These are phyloP conservation scores for Balaeniceps rex DNA, from an alignment of 2,113 vertebrate genomes.

Conservation along the genomic window DNA sequence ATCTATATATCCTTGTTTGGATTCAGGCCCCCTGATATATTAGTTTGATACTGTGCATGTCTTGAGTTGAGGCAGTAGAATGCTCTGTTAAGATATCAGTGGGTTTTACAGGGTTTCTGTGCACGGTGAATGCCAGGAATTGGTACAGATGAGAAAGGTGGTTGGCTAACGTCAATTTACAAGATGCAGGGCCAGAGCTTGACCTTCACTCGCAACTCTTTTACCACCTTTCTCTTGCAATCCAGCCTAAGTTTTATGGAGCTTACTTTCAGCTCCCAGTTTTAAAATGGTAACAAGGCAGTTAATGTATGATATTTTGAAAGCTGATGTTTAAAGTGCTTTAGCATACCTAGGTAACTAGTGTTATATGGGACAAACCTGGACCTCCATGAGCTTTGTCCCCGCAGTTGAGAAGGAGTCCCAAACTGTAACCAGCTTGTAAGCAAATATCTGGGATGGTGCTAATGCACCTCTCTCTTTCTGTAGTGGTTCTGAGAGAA, in stretches of 20 bases:
- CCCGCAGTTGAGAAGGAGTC: background rate
- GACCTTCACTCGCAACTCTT: background rate
- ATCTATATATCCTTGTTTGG: background rate
- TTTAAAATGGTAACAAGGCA: background rate
- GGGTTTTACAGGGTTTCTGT: background rate
- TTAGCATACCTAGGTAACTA: background rate
- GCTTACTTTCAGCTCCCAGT: background rate
- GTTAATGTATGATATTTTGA: background rate
- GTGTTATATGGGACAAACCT: background rate
- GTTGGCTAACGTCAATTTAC: background rate
- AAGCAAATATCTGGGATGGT: background rate
- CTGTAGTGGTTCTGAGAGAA: background rate
- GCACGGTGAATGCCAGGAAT: background rate
- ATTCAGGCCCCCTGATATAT: background rate
- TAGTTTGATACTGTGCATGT: background rate
- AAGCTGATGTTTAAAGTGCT: background rate
- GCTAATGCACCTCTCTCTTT: background rate
- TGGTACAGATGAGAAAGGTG: background rate
- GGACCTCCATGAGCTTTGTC: background rate
- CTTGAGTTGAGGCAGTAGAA: background rate
- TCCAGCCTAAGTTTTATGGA: background rate
- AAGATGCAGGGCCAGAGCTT: background rate
- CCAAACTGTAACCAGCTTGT: background rate
- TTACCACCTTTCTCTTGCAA: background rate
- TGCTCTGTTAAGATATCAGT: background rate